Conservation (phyloP, 2,797 vertebrate species). For the Dipus sagitta region DNA sequence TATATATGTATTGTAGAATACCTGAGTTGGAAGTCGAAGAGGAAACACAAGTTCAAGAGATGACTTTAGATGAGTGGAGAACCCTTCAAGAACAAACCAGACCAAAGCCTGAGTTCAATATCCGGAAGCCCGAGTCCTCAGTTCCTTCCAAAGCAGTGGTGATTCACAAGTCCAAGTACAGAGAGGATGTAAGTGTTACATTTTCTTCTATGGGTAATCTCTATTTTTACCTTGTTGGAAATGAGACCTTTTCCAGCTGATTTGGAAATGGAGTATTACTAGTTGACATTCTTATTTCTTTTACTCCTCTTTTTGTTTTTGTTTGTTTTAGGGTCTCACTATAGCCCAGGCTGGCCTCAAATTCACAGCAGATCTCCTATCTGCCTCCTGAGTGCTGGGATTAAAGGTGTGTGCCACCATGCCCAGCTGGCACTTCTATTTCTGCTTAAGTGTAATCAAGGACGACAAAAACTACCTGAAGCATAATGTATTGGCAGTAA, state of each 20-base stretch:
- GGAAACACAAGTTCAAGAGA: constrained; percentile 93
- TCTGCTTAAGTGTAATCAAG: not conserved
- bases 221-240: constrained; percentile 53
- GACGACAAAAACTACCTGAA: not conserved
- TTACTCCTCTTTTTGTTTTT: not conserved
- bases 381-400: too few relatives aligned
- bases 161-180: constrained; percentile 95
- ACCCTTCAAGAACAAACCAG: constrained; percentile 93
- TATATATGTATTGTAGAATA: constrained; percentile 83
- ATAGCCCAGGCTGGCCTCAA: too few relatives aligned
- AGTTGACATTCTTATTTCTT: not conserved
- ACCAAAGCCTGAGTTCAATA: constrained; percentile 95
- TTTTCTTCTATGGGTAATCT: constrained; percentile 65
- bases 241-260: constrained; percentile 20
- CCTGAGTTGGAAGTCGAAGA: constrained; percentile 87
- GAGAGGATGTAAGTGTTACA: constrained; percentile 89
- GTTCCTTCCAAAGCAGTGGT: constrained; percentile 96
- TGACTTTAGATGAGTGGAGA: constrained; percentile 98
- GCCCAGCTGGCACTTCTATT: not conserved
- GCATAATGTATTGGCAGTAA: not conserved
- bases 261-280: constrained; percentile 36
- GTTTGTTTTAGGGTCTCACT: too few relatives aligned
- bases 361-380: too few relatives aligned
- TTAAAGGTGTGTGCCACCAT: too few relatives aligned
- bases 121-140: constrained; percentile 93